A percentile compares a stretch with the other conserved stretches of the same genome.
These are phyloP conservation scores for Amiota communis DNA, from an alignment of 2,888 invertebrate genomes.

Conservation along the genomic window DNA sequence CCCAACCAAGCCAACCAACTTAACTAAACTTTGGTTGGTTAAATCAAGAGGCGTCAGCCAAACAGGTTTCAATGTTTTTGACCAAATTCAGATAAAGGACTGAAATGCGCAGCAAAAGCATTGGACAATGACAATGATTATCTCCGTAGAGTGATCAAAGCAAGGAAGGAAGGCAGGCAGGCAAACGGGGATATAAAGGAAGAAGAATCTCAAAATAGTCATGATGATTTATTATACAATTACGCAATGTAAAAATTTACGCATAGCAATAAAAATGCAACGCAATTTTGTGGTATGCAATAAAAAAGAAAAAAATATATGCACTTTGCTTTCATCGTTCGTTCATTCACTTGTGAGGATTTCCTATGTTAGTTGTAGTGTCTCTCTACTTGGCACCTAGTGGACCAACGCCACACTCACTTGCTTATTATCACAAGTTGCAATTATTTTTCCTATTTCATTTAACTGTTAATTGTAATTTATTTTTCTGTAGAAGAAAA, in stretches of 20 bases:
- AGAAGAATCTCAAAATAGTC: neutral
- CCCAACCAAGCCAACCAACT: neutral
- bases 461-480: no score
- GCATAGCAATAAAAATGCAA: conserved; percentile 12
- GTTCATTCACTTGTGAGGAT: no score
- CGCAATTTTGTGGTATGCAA: conserved; percentile 3
- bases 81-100: conserved; percentile 15
- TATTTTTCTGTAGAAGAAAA: no score
- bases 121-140: neutral
- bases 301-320: conserved; percentile 1
- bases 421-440: no score
- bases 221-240: conserved; percentile 27
- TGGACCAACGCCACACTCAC: no score
- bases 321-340: no score
- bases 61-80: conserved; percentile 13
- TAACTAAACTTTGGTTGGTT: neutral
- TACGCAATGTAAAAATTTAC: conserved; percentile 18
- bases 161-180: neutral
- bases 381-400: no score
- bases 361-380: no score
- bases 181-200: neutral
- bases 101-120: neutral
- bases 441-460: no score
- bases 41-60: neutral
- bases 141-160: neutral